Evolutionary conservation across 2,888 invertebrate genomes (phyloP), one percentile per base, ranked within the genome.

Genomic region (Eristalis arbustorum): DNA sequence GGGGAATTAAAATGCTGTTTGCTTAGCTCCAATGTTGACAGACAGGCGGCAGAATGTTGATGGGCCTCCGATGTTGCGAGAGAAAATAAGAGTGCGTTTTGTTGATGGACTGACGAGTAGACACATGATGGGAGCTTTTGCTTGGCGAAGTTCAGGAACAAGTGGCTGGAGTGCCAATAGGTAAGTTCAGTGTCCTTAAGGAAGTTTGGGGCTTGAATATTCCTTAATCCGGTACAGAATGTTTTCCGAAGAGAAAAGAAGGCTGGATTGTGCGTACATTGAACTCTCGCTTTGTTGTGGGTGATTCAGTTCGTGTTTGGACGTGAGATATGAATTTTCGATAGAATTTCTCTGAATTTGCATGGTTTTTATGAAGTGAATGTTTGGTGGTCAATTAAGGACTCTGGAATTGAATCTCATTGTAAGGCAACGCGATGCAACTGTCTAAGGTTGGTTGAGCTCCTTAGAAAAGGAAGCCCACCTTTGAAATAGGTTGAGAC

Each of bases 11-110:
- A 31, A 31, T 10, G 31, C 10, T 37, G 13, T 23, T 22, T 22
- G n/a, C 18, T 37, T 22, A 59, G 56, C 49, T 2, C 8, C 0
- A 73, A 78, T 87, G 85, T 87, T 82, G 85, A 82, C 42, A 87
- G 85, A 87, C 78, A 22, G 25, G 49, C 28, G 23, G 49, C 28
- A n/a, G 8, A 76, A 74, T 85, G 85, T 85, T 84, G 84, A 64
- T n/a, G 18, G 13, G 13, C 3, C 3, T 13, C 13, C 18, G 42
- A 49, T 79, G 72, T 72, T 80, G 68, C 72, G 18, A 72, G 72
- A 72, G 72, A 67, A 49, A 66, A 28, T 18, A 34, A 64, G 23
- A 22, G 25, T 28, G 6, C 13, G 8, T 63, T 62, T 28, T 13
- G 11, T 5, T 1, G 37, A 49, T 8, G 14, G 40, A 18, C 10